Base-by-base conservation (phyloP, 2,797 vertebrate species). In the Apodemus agrarius region DNA sequence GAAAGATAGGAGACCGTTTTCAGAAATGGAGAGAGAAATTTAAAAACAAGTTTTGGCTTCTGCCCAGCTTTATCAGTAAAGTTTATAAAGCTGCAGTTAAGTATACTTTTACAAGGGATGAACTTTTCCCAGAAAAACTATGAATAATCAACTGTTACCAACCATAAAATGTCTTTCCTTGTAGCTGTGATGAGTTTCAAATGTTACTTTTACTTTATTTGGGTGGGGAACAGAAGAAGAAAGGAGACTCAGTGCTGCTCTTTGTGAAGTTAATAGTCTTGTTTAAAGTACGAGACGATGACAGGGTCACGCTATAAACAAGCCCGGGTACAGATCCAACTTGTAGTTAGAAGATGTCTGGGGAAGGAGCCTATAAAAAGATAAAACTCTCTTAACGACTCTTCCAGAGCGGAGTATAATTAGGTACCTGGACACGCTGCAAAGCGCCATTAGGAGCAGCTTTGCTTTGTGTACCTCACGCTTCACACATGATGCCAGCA, bases 291-390 rank as follows among this genome's bases (percentile, higher is more conserved):
- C 65, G 57, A 84, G 72, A 94, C 83, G 89, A 89, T 63, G 81
- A 96, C n/a, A 4, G 87, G 80, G 40, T 90, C 85, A 94, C 83
- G 85, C 75, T n/a, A 90, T 94, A 93, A 98, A 94, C 91, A 61
- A 34, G 46, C 84, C 95, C 88, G 69, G 54, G 52, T 92, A 93
- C 85, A 82, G 75, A 92, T 82, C 79, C 92, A 97, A 81, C 76
- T 59, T 96, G 57, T 67, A 94, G 82, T 82, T 95, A 94, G 97
- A 96, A 91, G 72, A 86, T 96, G 61, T 94, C 93, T 95, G 40
- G 46, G 10, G 67, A 96, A 84, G 81, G 40, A 94, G 93, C 22
- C 86, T 89, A 11, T 94, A 95, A 97, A 97, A 96, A 94, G 69
- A 93, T 87, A 94, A 94, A 96, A 93, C 92, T 92, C n/a, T 72